Evolutionary conservation across 2,797 vertebrate genomes (phyloP), one percentile per base, ranked within the genome.

Genomic region (Neosilurus hyrtlii): DNA sequence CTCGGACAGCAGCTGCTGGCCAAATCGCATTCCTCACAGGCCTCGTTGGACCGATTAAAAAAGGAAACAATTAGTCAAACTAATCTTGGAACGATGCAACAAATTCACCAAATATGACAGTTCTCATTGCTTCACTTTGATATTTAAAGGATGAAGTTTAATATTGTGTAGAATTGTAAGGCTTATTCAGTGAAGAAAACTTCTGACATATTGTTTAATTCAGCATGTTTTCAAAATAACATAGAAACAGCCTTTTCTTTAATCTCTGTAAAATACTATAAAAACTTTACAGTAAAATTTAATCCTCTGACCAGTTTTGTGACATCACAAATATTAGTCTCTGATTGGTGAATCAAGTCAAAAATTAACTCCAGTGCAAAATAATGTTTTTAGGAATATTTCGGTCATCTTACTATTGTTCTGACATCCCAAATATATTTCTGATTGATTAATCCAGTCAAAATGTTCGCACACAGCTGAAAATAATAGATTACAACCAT

Each of bases 1-100:
- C 90, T 90, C 82, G 68, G 89, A 95, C 94, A 95, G 94, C 94
- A 95, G 94, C 94, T 94, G 94, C 91, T 87, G 86, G 85, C 91
- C 88, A 86, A 91, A 86, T 83, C 86, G 85, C 89, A 93, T 92
- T 89, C 90, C 91, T 92, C 88, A 85, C 90, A 91, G 90, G 93
- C 93, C 93, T 93, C 90, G 85, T 89, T 88, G 90, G 90, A 88
- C 88, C 91, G 90, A 91, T 94, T 92, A 91, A 92, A 94, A 93
- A 92, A 92, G 86, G 89, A 95, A 94, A 94, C 90, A 94, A 94
- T 95, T 95, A 95, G 93, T 90, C 87, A 79, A 79, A 79, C 76
- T 54, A 24, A 62, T 65, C 61, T 79, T 30, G 62, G 62, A 66
- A 35, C 11, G 49, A 54, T 30, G 43, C 24, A 30, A 30, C n/a